Base-by-base conservation (phyloP, 2,797 vertebrate genomes). In the Platalea minor region DNA sequence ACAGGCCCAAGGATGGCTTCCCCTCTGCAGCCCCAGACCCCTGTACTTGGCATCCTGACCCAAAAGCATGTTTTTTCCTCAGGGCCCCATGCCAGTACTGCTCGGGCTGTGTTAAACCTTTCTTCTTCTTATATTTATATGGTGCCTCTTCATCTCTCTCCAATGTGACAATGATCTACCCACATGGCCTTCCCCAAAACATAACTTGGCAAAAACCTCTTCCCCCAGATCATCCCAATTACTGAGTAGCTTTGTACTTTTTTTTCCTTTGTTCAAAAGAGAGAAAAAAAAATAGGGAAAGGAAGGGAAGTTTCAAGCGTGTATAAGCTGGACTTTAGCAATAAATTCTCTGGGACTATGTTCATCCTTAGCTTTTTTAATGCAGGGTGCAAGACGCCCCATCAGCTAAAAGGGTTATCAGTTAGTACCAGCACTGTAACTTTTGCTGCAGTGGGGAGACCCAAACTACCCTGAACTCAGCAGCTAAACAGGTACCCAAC, bases 31-130 rank as follows among this genome's bases (percentile, higher is more conserved):
- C 37, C 77, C 57, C 2, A 25, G 61, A 45, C 33, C 45, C 46
- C 48, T 24, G 68, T 39, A 53, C 69, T 91, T 13, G 3, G 24
- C 77, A 78, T 61, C 80, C 61, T 39, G 1, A 92, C 77, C 61
- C 29, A 68, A 92, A 76, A 91, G 19, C 59, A 33, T 81, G 88
- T 33, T 91, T 96, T 91, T 89, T 63, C 70, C 70, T 95, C 84
- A 87, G 83, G 88, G 74, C 77, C 46, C 37, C 46, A 45, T 63
- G 74, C 77, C 86, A 87, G 51, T 43, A 39, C 63, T 74, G 63
- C 60, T 95, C 17, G 11, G 83, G 16, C 59, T 65, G 16, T 73
- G 51, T 79, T 76, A 86, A 85, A 89, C 57, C 64, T 81, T 90
- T 86, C 56, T 74, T 75, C 48, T 77, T 59, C 3, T 63, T 79